Evolutionary conservation across 1,140 invertebrate species (phyloP).

Genomic region (Thaumatotibia leucotreta): DNA sequence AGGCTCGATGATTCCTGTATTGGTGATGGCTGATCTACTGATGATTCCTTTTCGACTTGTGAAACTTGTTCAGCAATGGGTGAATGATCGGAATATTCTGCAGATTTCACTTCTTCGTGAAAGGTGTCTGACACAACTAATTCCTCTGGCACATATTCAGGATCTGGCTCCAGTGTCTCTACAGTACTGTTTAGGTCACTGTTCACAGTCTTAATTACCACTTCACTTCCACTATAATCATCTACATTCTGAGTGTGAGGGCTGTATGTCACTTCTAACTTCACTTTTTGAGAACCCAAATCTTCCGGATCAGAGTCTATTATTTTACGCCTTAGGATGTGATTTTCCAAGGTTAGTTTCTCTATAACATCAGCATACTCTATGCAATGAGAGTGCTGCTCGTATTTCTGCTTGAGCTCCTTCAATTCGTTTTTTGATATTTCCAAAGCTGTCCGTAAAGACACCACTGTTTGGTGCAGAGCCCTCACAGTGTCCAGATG

Average conservation of each 20-base stretch:
- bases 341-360: slow-evolving; percentile 83
- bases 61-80: background rate
- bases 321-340: slow-evolving; percentile 80
- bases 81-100: slow-evolving; percentile 13
- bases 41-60: background rate
- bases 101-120: slow-evolving; percentile 36
- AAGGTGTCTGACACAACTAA: slow-evolving; percentile 38
- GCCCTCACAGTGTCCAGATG: slow-evolving; percentile 85
- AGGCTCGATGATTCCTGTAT: slow-evolving; percentile 34
- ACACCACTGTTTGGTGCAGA: slow-evolving; percentile 86
- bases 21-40: slow-evolving; percentile 21
- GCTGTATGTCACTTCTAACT: slow-evolving; percentile 50
- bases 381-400: slow-evolving; percentile 75
- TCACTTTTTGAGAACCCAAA: slow-evolving; percentile 41
- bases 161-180: slow-evolving; percentile 14
- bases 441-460: slow-evolving; percentile 83
- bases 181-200: slow-evolving; percentile 29
- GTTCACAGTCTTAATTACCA: slow-evolving; percentile 41
- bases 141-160: slow-evolving; percentile 18
- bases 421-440: slow-evolving; percentile 83
- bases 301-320: slow-evolving; percentile 58
- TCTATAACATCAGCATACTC: slow-evolving; percentile 80
- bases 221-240: slow-evolving; percentile 35
- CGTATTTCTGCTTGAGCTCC: slow-evolving; percentile 80
- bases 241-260: slow-evolving; percentile 32